Evolutionary conservation across 1,140 invertebrate genomes (phyloP).

Genomic region (Callitettix versicolor): DNA sequence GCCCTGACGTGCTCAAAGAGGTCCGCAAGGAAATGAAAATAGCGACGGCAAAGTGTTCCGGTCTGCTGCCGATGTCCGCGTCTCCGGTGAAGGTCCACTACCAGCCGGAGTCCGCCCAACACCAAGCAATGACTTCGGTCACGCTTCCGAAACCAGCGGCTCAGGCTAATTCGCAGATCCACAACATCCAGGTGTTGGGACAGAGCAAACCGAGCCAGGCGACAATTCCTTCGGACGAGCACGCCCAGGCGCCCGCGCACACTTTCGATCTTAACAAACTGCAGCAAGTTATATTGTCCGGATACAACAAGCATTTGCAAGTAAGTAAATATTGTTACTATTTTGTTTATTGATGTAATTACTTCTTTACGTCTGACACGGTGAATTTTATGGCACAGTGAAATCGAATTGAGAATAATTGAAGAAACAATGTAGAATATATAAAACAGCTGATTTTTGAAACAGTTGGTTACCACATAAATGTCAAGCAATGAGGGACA

Average conservation of each 20-base stretch:
- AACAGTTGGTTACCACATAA: too few relatives aligned
- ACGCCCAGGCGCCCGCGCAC: conserved; percentile 15
- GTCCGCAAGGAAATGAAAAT: conserved; percentile 52
- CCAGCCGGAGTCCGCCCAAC: not conserved
- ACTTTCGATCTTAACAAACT: conserved; percentile 36
- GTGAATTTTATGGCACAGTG: too few relatives aligned
- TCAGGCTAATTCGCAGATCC: not conserved
- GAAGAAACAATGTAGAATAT: too few relatives aligned
- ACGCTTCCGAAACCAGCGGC: not conserved
- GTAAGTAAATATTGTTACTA: conserved; percentile 3
- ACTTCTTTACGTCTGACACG: too few relatives aligned
- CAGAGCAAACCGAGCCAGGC: conserved; percentile 31
- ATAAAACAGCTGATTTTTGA: too few relatives aligned
- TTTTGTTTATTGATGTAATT: too few relatives aligned
- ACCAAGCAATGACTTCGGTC: not conserved
- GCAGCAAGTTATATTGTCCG: conserved; percentile 38
- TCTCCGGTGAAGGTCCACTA: not conserved
- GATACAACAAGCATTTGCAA: conserved; percentile 24
- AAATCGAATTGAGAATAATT: too few relatives aligned
- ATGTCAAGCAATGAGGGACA: too few relatives aligned
- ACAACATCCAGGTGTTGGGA: conserved; percentile 25
- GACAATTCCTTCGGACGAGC: conserved; percentile 11
- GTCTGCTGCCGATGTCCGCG: conserved; percentile 26
- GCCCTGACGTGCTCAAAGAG: conserved; percentile 48
- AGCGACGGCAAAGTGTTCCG: conserved; percentile 46